phyloP scores from a whole-genome alignment of 2,113 vertebrate species.

The Tragulus kanchil region DNA sequence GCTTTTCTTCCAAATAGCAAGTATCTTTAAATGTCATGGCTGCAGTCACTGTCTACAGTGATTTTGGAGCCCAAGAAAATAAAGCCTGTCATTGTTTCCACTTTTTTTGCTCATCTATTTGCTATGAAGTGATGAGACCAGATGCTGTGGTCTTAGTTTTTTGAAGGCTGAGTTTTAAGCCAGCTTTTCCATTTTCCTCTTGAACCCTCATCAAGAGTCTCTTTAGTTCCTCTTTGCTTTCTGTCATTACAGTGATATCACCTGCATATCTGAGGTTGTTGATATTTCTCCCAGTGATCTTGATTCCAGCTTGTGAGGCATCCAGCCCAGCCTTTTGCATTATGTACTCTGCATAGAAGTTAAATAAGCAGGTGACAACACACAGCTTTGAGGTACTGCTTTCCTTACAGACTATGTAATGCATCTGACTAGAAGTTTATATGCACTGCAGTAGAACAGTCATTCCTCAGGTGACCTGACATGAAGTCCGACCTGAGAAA shows the following conservation, averaged over 20 bases:
- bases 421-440: neutral
- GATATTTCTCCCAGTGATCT: neutral
- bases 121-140: neutral
- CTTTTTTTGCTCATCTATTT: neutral
- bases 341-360: neutral
- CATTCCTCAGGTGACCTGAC: neutral
- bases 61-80: neutral
- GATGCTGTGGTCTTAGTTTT: neutral
- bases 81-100: neutral
- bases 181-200: neutral
- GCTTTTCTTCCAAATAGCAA: neutral
- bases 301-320: neutral
- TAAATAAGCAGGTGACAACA: neutral
- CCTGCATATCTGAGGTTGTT: neutral
- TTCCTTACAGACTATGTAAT: neutral
- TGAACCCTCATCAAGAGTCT: neutral
- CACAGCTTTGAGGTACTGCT: neutral
- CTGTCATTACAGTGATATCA: neutral
- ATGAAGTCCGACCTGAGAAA: neutral
- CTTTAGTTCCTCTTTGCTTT: neutral
- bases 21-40: neutral
- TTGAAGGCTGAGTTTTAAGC: neutral
- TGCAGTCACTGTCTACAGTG: neutral
- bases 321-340: neutral
- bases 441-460: neutral